Conservation (phyloP, 2,797 vertebrate genomes). For the Brachyrhaphis roseni region DNA sequence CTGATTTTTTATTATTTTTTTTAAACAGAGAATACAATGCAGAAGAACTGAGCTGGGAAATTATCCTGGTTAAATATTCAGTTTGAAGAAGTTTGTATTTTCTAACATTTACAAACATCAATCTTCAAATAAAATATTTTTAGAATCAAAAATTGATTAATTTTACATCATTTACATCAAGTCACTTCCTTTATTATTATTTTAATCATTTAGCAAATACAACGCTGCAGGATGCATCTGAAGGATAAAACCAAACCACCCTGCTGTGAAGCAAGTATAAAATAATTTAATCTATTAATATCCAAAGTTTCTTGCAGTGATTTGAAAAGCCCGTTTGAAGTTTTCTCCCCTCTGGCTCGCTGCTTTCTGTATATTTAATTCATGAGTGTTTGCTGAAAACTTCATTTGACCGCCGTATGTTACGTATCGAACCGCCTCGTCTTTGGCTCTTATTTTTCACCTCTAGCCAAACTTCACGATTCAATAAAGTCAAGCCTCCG, state of each 20-base stretch:
- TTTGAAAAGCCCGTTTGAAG: not conserved
- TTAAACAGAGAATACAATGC: not conserved
- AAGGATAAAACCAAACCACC: not conserved
- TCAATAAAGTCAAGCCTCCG: not conserved
- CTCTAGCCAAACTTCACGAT: constrained; percentile 14
- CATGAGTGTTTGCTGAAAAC: constrained; percentile 11
- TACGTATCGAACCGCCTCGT: constrained; percentile 28
- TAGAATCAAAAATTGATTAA: not conserved
- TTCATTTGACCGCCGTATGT: constrained; percentile 15
- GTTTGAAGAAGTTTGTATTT: not conserved
- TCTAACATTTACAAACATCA: not conserved
- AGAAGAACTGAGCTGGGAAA: not conserved
- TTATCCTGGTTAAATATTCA: not conserved
- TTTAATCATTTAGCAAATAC: not conserved
- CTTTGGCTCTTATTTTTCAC: constrained; percentile 17
- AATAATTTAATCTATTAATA: not conserved
- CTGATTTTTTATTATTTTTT: not conserved
- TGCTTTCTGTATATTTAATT: constrained; percentile 20
- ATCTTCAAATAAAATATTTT: not conserved
- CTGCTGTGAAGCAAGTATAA: not conserved
- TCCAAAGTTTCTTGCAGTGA: not conserved
- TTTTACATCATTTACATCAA: not conserved
- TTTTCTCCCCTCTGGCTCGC: not conserved
- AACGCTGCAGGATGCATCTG: not conserved
- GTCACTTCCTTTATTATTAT: not conserved